Base-by-base conservation (phyloP, 2,797 vertebrate genomes). In the Mallotus villosus region DNA sequence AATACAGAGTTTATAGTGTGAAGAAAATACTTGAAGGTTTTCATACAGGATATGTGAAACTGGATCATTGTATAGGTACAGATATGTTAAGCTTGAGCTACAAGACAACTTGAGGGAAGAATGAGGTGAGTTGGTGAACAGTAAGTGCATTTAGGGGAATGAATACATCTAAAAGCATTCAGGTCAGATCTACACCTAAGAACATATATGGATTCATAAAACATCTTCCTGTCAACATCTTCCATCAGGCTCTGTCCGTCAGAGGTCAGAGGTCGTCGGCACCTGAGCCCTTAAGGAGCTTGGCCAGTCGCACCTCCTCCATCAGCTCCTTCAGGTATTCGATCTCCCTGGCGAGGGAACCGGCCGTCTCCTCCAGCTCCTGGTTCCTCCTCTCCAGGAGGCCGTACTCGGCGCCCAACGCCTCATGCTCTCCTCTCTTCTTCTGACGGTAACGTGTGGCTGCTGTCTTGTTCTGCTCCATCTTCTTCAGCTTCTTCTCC, bases 401-500 rank as follows among this genome's bases (percentile, higher is more conserved):
- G 0, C 85, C 62, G 6, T 94, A 88, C 78, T 97, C 96, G 0
- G 81, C 77, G 0, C 78, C 41, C 7, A 98, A 88, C 0, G 87
- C 59, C 0, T 96, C 96, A 80, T 97, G 95, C 63, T 98, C 96
- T 0, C 78, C 91, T 70, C 93, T 92, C 85, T 97, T 99, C 78
- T 97, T 98, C 90, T 98, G 96, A 68, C 97, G 84, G 82, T 98
- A 99, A 0, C 96, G 92, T 0, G 96, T 97, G 59, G 97, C 97
- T 14, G 97, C 97, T 0, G 97, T 99, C 88, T 98, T 99, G 75
- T 99, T 99, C 86, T 99, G 97, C 84, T 95, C 96, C 97, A 97
- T 98, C 86, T 99, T 99, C 78, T 98, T 98, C 1, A 92, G 41
- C n/a, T 96, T 98, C 79, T 95, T 98, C 79, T 95, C 93, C 64